Conservation (phyloP, 2,113 vertebrate species). For the Python bivittatus region DNA sequence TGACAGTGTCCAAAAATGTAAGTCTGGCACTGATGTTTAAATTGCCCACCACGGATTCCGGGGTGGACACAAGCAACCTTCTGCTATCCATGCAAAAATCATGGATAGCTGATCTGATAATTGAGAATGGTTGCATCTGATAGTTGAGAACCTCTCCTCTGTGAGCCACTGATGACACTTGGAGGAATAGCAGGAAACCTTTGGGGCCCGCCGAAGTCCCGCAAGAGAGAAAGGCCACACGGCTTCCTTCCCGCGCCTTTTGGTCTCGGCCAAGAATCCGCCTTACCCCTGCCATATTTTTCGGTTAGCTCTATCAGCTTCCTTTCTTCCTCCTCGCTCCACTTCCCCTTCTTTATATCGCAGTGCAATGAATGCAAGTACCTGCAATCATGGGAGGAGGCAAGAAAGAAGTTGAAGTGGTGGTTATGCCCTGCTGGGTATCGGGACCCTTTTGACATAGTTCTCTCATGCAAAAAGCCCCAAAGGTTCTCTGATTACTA, state of each 20-base stretch:
- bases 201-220: no score
- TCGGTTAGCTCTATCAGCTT: conserved; percentile 76
- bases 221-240: no score
- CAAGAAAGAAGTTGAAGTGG: not conserved
- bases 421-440: not conserved
- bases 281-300: conserved; percentile 87
- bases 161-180: not conserved
- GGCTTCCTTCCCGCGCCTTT: no score
- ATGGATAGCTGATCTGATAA: no score
- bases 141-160: not conserved
- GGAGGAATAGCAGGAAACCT: not conserved
- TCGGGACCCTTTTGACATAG: not conserved
- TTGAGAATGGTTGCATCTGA: not conserved
- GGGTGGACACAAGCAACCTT: not conserved
- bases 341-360: conserved; percentile 82
- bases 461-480: no score
- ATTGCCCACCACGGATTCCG: not conserved
- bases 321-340: conserved; percentile 78
- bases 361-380: conserved; percentile 81
- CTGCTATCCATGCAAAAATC: not conserved
- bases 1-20: not conserved
- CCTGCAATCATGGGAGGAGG: conserved; percentile 62
- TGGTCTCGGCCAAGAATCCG: no score
- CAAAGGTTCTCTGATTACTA: no score
- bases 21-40: not conserved